A percentile compares a stretch with the other conserved stretches of the same genome.
phyloP scores from a whole-genome alignment of 2,797 vertebrate genomes.

The Schizopygopsis malacanthus region DNA sequence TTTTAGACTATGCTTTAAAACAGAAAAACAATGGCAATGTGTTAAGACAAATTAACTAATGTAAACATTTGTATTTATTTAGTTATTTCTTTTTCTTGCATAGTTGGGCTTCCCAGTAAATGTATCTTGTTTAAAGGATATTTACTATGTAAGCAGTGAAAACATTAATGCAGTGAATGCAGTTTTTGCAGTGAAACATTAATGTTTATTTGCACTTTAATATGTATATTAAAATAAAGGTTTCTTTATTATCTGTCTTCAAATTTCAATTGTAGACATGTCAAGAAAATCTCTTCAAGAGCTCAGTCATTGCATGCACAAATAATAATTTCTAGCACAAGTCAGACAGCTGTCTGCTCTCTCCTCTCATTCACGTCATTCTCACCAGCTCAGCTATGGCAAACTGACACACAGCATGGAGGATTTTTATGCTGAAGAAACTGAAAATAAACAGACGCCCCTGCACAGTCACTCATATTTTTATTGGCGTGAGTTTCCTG shows the following conservation, averaged over 20 bases:
- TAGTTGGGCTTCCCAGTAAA: not conserved
- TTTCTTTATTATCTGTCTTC: not conserved
- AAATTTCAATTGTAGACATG: not conserved
- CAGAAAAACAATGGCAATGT: not conserved
- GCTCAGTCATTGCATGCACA: not conserved
- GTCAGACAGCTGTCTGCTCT: not conserved
- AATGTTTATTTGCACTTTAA: not conserved
- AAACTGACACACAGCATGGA: slow-evolving; percentile 58
- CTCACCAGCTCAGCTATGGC: slow-evolving; percentile 35
- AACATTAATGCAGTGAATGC: too few species aligned
- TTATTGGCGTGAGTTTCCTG: slow-evolving; percentile 44
- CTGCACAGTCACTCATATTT: slow-evolving; percentile 51
- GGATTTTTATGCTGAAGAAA: slow-evolving; percentile 42
- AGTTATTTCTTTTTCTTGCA: not conserved
- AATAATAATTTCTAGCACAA: too few species aligned
- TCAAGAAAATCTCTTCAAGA: not conserved
- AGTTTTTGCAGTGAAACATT: not conserved
- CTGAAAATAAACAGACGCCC: slow-evolving; percentile 50
- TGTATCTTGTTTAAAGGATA: not conserved
- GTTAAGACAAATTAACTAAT: not conserved
- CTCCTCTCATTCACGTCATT: slow-evolving; percentile 20
- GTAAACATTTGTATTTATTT: not conserved
- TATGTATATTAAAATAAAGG: not conserved
- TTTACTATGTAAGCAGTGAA: not conserved
- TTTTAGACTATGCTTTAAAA: not conserved